Conservation (phyloP, 2,113 vertebrate species). For the Grallaria varia region DNA sequence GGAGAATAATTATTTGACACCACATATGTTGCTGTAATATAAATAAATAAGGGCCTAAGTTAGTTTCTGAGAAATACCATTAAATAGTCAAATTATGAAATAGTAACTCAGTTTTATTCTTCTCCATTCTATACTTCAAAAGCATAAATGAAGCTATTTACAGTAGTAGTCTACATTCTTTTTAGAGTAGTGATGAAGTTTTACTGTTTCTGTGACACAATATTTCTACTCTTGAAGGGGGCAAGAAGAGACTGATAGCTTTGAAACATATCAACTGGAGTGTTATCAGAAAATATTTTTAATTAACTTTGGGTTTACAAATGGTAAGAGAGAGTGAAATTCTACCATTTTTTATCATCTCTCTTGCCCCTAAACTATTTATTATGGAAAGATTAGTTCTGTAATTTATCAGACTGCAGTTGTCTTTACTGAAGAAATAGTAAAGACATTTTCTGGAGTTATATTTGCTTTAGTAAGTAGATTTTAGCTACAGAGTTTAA, state of each 20-base stretch:
- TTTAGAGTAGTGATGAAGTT: not conserved
- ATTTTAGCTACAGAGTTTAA: not conserved
- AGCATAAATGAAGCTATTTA: not conserved
- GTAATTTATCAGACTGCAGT: not conserved
- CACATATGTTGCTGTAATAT: not conserved
- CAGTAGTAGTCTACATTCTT: not conserved
- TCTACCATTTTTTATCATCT: not conserved
- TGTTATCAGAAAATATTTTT: constrained; percentile 8
- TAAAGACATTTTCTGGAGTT: not conserved
- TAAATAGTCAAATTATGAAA: not conserved
- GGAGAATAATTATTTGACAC: not conserved
- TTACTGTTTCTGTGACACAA: not conserved
- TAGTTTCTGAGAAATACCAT: not conserved
- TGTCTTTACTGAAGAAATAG: not conserved
- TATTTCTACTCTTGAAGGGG: not conserved
- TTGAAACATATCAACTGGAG: not conserved
- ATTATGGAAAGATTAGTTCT: not conserved
- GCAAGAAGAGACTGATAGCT: not conserved
- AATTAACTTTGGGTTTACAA: not conserved
- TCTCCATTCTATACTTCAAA: not conserved
- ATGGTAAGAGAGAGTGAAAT: not conserved
- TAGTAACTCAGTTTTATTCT: not conserved
- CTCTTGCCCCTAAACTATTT: not conserved
- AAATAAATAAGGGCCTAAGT: not conserved
- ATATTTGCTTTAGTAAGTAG: not conserved